Conservation (phyloP, 2,888 invertebrate species). For the Agrochola macilenta region DNA sequence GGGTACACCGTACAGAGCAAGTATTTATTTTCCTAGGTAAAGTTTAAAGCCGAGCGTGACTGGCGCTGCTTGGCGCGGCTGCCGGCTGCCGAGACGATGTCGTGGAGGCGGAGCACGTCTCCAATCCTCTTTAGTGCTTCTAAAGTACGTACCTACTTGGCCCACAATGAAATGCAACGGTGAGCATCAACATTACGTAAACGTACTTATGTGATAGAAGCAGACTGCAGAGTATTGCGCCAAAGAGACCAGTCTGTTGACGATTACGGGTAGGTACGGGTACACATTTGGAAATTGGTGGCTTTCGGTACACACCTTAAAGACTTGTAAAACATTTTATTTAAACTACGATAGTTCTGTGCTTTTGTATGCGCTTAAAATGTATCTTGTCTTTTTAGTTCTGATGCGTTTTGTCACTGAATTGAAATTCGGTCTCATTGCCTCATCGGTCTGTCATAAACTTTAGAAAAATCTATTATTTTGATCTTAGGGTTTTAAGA, state of each 20-base stretch:
- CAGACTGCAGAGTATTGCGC: conserved; percentile 13
- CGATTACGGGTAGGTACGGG: conserved; percentile 7
- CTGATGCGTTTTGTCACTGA: not conserved
- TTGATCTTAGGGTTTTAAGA: too few species aligned
- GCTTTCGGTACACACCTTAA: not conserved
- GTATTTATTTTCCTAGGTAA: conserved; percentile 64
- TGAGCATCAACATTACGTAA: conserved; percentile 53
- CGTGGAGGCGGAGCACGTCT: conserved; percentile 72
- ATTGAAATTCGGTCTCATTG: not conserved
- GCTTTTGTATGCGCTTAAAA: not conserved
- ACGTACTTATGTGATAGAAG: conserved; percentile 38
- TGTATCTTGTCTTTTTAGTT: not conserved
- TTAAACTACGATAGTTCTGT: not conserved
- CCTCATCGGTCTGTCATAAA: too few species aligned
- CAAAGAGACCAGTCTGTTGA: conserved; percentile 25
- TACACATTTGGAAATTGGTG: conserved; percentile 17
- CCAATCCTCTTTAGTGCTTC: conserved; percentile 71
- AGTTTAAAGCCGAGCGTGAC: conserved; percentile 69
- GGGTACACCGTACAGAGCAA: conserved; percentile 18
- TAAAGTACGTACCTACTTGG: conserved; percentile 46
- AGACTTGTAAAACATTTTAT: conserved; percentile 12
- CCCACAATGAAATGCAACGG: conserved; percentile 59
- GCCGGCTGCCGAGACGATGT: conserved; percentile 61
- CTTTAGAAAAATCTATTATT: not conserved
- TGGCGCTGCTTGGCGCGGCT: conserved; percentile 56